Base-by-base conservation (phyloP, 2,888 invertebrate genomes). In the Notodonta dromedarius region DNA sequence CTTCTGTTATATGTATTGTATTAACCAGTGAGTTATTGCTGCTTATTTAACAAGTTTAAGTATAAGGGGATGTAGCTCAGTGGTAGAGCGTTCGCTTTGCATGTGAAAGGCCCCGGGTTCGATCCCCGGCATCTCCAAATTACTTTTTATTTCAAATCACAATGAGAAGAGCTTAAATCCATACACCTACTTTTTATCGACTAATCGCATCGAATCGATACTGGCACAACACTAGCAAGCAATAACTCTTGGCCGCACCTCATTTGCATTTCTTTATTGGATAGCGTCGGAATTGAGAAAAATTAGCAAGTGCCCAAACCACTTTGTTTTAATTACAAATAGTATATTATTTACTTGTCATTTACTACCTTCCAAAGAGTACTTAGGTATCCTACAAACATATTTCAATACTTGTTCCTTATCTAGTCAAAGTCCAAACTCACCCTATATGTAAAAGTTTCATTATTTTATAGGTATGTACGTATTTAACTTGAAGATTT, bases 11-110 rank as follows among this genome's bases (percentile, higher is more conserved):
- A n/a, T n/a, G n/a, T n/a, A n/a, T n/a, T n/a, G n/a, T n/a, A n/a
- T n/a, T n/a, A n/a, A n/a, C n/a, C n/a, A n/a, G n/a, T n/a, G n/a
- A n/a, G n/a, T n/a, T n/a, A n/a, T n/a, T n/a, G n/a, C n/a, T n/a
- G n/a, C n/a, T n/a, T n/a, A n/a, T n/a, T n/a, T n/a, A n/a, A n/a
- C n/a, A n/a, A n/a, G n/a, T n/a, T n/a, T n/a, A n/a, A n/a, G n/a
- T n/a, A n/a, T n/a, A n/a, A n/a, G 73, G 73, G 73, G 74, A 74
- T 97, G 97, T 97, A 98, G 97, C 97, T 98, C 97, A 98, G 97
- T 97, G 97, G 97, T 97, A 97, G 97, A 98, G 98, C 97, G 97
- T 97, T 97, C 97, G 97, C 97, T 98, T 98, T 97, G 97, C 97
- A 98, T 97, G 97, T 97, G 97, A 97, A 97, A 98, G 97, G 97